Conservation (phyloP, 2,888 invertebrate genomes). For the Muscina levida region DNA sequence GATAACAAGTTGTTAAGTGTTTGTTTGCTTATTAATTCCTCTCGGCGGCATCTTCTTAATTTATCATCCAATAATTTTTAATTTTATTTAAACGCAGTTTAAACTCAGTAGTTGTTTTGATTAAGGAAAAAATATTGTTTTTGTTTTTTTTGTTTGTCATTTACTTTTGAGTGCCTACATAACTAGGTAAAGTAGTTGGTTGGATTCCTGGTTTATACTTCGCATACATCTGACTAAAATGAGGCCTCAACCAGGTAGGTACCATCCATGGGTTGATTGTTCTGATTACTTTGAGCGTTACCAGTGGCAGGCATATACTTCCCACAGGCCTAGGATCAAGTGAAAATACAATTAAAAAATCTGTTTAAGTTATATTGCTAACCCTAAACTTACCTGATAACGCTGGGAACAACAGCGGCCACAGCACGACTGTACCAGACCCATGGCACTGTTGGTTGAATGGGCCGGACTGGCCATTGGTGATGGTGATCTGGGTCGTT, state of each 20-base stretch:
- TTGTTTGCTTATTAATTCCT: too few species aligned
- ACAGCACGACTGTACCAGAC: conserved; percentile 90
- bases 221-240: conserved; percentile 81
- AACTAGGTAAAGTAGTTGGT: conserved; percentile 64
- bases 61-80: too few species aligned
- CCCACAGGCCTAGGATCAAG: conserved; percentile 86
- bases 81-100: conserved; percentile 9
- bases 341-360: conserved; percentile 10
- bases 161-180: conserved; percentile 48
- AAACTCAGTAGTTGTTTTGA: too few species aligned
- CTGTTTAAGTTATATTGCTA: not conserved
- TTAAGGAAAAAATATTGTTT: too few species aligned
- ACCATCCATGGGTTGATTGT: conserved; percentile 90
- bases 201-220: too few species aligned
- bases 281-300: conserved; percentile 89
- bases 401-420: conserved; percentile 92
- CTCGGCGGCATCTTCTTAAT: too few species aligned
- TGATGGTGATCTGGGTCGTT: conserved; percentile 93
- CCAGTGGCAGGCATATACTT: conserved; percentile 93
- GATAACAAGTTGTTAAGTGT: too few species aligned
- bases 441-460: conserved; percentile 87
- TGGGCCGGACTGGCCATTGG: conserved; percentile 93
- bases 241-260: conserved; percentile 92
- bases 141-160: too few species aligned
- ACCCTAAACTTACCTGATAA: conserved; percentile 85